Percentiles rank a stretch among this genome's conserved stretches.
These are phyloP conservation scores for Meiosimyza platycephala DNA, from an alignment of 2,888 invertebrate genomes.

Conservation along the genomic window DNA sequence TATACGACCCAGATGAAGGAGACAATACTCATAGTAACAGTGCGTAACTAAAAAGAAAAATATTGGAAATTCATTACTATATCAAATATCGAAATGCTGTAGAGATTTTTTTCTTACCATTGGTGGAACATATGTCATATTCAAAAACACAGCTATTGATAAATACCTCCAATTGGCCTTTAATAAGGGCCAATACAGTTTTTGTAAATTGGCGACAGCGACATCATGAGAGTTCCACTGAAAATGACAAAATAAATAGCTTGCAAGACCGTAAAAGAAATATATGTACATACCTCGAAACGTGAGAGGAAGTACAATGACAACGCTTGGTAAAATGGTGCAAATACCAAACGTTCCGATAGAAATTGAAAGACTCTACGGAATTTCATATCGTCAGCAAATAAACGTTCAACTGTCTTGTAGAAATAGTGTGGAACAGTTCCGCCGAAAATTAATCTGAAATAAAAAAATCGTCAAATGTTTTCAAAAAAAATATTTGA, in stretches of 20 bases:
- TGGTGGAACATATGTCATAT: conserved; percentile 80
- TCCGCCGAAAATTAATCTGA: conserved; percentile 82
- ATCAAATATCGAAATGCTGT: conserved; percentile 3
- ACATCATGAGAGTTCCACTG: conserved; percentile 76
- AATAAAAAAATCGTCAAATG: not conserved
- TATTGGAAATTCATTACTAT: conserved; percentile 22
- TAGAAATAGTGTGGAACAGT: conserved; percentile 84
- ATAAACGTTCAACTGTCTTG: conserved; percentile 71
- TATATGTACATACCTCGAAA: conserved; percentile 73
- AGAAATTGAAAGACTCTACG: conserved; percentile 73
- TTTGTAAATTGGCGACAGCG: conserved; percentile 74
- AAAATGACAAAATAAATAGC: conserved; percentile 36
- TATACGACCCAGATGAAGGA: conserved; percentile 84
- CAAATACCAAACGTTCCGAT: conserved; percentile 78
- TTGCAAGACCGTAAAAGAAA: not conserved
- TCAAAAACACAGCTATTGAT: conserved; percentile 79
- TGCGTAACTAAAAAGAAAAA: conserved; percentile 73
- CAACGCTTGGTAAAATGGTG: conserved; percentile 78
- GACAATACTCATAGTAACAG: conserved; percentile 80
- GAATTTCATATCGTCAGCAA: conserved; percentile 72
- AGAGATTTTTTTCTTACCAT: conserved; percentile 70
- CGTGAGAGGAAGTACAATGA: conserved; percentile 79
- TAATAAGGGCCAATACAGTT: conserved; percentile 75
- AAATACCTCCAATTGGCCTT: conserved; percentile 82
- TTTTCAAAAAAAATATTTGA: too few species aligned